Percentiles rank a stretch among this genome's conserved stretches.
Evolutionary conservation across 2,113 vertebrate genomes (phyloP).

Genomic region (Vidua macroura): DNA sequence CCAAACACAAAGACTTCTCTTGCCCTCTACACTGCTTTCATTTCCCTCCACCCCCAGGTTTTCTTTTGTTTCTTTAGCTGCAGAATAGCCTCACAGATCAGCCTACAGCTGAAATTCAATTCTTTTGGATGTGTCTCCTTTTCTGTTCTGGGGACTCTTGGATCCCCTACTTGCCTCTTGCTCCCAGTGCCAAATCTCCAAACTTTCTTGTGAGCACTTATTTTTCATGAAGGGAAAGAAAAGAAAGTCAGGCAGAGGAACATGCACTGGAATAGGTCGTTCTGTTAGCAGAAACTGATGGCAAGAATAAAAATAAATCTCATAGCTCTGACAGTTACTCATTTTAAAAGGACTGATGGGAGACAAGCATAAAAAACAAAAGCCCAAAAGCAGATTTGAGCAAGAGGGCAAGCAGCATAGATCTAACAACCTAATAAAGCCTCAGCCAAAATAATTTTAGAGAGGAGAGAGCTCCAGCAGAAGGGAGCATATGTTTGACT

Average conservation of each 20-base stretch:
- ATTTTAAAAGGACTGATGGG: slow-evolving; percentile 67
- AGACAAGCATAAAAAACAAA: slow-evolving; percentile 76
- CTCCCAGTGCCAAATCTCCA: neutral
- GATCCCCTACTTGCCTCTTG: neutral
- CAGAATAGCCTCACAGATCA: neutral
- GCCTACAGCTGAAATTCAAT: neutral
- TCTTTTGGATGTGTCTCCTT: neutral
- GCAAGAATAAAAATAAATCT: slow-evolving; percentile 78
- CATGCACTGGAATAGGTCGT: slow-evolving; percentile 63
- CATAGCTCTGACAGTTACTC: slow-evolving; percentile 62
- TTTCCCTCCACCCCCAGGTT: neutral
- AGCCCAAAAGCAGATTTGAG: slow-evolving; percentile 68
- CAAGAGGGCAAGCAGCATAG: slow-evolving; percentile 57
- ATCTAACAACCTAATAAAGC: slow-evolving; percentile 63
- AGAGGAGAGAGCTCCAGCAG: slow-evolving; percentile 19
- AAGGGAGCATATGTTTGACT: slow-evolving; percentile 19
- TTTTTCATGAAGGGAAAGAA: slow-evolving; percentile 28
- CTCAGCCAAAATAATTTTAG: slow-evolving; percentile 66
- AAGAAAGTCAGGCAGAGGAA: slow-evolving; percentile 38
- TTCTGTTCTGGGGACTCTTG: neutral
- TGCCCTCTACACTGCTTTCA: neutral
- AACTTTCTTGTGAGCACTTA: slow-evolving; percentile 36
- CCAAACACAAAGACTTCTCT: neutral
- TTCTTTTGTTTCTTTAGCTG: slow-evolving; percentile 24
- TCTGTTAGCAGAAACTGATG: slow-evolving; percentile 73